Evolutionary conservation across 1,140 invertebrate genomes (phyloP).

Genomic region (Eumaeus atala): DNA sequence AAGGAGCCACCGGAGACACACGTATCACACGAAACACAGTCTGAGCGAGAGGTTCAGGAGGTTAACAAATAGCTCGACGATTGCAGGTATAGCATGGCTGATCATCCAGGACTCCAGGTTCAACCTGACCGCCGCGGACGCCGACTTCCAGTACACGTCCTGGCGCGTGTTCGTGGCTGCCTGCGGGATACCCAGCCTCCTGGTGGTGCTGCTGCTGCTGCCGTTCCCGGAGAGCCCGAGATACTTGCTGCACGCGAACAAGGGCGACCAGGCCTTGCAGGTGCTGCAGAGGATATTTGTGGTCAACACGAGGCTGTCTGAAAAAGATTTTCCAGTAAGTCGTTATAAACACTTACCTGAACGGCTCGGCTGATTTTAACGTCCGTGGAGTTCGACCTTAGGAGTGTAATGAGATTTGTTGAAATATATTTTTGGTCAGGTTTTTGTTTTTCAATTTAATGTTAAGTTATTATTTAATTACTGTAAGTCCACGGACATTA

Average conservation of each 20-base stretch:
- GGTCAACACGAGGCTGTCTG: conserved; percentile 68
- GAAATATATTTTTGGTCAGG: too few relatives aligned
- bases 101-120: conserved; percentile 66
- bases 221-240: conserved; percentile 87
- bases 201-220: conserved; percentile 77
- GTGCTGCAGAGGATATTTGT: conserved; percentile 74
- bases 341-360: too few relatives aligned
- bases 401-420: too few relatives aligned
- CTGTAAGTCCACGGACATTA: too few relatives aligned
- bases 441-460: too few relatives aligned
- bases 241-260: conserved; percentile 70
- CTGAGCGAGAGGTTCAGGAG: too few relatives aligned
- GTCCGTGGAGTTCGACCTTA: too few relatives aligned
- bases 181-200: conserved; percentile 79
- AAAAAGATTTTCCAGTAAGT: conserved; percentile 73
- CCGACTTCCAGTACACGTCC: conserved; percentile 73
- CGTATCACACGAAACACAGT: too few relatives aligned
- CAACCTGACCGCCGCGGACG: conserved; percentile 38
- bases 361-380: too few relatives aligned
- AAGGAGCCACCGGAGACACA: too few relatives aligned
- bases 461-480: too few relatives aligned
- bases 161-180: conserved; percentile 86
- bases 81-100: conserved; percentile 73
- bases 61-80: background rate
- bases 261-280: conserved; percentile 66